phyloP scores from a whole-genome alignment of 1,140 invertebrate genomes.

The Drosophila baimaii region DNA sequence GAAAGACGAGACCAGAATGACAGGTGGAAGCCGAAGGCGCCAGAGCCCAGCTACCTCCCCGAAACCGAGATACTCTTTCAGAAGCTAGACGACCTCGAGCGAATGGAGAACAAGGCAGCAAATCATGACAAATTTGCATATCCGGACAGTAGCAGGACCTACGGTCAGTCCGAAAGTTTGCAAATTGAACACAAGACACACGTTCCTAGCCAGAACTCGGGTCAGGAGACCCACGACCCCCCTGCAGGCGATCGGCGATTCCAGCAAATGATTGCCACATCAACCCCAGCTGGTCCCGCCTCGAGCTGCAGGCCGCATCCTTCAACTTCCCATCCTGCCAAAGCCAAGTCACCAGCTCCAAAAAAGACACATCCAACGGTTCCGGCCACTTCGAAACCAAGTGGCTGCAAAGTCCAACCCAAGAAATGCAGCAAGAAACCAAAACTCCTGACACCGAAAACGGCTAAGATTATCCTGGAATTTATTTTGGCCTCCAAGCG shows the following conservation, averaged over 20 bases:
- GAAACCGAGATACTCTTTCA: constrained; percentile 9
- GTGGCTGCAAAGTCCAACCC: background rate
- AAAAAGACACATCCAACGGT: background rate
- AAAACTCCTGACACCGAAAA: background rate
- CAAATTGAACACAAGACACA: background rate
- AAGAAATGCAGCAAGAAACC: background rate
- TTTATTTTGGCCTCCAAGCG: constrained; percentile 28
- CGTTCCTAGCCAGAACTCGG: background rate
- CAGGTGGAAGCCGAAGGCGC: background rate
- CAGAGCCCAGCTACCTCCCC: background rate
- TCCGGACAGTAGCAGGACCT: background rate
- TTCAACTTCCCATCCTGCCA: background rate
- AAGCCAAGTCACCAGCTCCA: no score
- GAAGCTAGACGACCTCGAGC: constrained; percentile 22
- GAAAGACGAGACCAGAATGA: background rate
- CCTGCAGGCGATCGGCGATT: constrained; percentile 31
- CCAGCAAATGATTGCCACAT: constrained; percentile 6
- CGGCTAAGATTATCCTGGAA: constrained; percentile 8
- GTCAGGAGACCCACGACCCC: background rate
- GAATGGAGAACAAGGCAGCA: background rate
- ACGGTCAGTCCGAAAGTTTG: background rate
- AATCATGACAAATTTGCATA: no score
- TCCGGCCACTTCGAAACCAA: background rate
- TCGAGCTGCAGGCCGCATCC: constrained; percentile 4
- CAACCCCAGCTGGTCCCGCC: background rate